Conservation (phyloP, 2,797 vertebrate species). For the Podargus strigoides region DNA sequence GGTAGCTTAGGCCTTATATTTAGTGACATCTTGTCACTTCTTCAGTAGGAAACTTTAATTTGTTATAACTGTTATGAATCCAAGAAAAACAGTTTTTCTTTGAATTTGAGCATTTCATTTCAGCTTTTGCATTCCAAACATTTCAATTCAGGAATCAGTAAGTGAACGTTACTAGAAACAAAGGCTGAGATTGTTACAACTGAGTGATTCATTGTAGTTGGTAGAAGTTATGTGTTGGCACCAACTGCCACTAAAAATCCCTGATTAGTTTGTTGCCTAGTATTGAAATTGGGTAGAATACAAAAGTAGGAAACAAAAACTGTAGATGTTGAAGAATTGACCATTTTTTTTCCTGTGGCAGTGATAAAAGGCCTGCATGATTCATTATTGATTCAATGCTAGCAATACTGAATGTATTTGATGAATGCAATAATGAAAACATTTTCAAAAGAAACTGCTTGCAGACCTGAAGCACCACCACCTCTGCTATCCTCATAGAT, state of each 20-base stretch:
- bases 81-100: slow-evolving; percentile 26
- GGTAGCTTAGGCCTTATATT: not conserved
- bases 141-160: not conserved
- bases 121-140: slow-evolving; percentile 3
- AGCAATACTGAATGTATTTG: too few relatives aligned
- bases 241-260: not conserved
- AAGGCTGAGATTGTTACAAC: not conserved
- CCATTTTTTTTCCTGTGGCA: not conserved
- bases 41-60: slow-evolving; percentile 14
- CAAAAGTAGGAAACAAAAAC: not conserved
- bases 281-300: not conserved
- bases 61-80: not conserved
- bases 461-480: not conserved
- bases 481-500: not conserved
- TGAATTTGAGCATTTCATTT: not conserved
- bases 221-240: not conserved
- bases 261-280: not conserved
- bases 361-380: too few relatives aligned
- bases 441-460: not conserved
- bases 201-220: not conserved
- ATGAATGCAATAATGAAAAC: too few relatives aligned
- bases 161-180: not conserved
- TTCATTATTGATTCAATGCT: too few relatives aligned
- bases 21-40: not conserved
- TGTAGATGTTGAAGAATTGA: not conserved